Percentiles rank a stretch among this genome's conserved stretches.
These are phyloP conservation scores for Andrena hattorfiana DNA, from an alignment of 2,888 invertebrate species.

Conservation along the genomic window DNA sequence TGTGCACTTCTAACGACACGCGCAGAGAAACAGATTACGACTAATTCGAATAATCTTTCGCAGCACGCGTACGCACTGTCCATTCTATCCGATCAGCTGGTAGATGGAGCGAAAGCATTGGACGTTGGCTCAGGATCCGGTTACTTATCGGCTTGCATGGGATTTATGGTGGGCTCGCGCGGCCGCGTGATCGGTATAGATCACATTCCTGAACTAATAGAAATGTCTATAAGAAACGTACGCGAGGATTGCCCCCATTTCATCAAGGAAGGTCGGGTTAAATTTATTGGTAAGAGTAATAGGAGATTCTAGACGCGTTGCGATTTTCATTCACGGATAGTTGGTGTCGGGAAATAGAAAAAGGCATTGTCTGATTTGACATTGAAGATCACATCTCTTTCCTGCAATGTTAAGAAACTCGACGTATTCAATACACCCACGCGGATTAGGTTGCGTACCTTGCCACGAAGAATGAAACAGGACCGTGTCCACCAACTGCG, in stretches of 20 bases:
- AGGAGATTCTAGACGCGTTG: background rate
- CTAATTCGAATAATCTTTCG: constrained; percentile 26
- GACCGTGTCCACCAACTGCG: constrained; percentile 67
- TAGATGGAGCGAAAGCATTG: constrained; percentile 85
- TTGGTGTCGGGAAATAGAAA: constrained; percentile 26
- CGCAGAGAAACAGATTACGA: background rate
- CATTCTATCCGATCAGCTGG: constrained; percentile 91
- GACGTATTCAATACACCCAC: constrained; percentile 54
- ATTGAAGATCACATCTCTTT: constrained; percentile 14
- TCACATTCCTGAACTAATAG: constrained; percentile 86
- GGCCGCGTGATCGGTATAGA: constrained; percentile 87
- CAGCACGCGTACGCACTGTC: constrained; percentile 97
- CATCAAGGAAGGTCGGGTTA: constrained; percentile 78
- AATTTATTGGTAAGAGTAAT: constrained; percentile 79
- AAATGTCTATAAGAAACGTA: constrained; percentile 86
- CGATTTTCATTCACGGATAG: constrained; percentile 28
- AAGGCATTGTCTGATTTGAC: background rate
- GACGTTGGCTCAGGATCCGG: constrained; percentile 88
- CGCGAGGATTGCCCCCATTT: constrained; percentile 78
- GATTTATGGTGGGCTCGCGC: constrained; percentile 86
- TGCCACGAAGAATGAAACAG: constrained; percentile 69
- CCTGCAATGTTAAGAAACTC: constrained; percentile 21
- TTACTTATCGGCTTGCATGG: constrained; percentile 87
- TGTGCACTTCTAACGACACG: background rate
- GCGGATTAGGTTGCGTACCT: constrained; percentile 72